These are phyloP conservation scores for Urocolius indicus DNA, from an alignment of 2,113 vertebrate genomes.

Conservation along the genomic window DNA sequence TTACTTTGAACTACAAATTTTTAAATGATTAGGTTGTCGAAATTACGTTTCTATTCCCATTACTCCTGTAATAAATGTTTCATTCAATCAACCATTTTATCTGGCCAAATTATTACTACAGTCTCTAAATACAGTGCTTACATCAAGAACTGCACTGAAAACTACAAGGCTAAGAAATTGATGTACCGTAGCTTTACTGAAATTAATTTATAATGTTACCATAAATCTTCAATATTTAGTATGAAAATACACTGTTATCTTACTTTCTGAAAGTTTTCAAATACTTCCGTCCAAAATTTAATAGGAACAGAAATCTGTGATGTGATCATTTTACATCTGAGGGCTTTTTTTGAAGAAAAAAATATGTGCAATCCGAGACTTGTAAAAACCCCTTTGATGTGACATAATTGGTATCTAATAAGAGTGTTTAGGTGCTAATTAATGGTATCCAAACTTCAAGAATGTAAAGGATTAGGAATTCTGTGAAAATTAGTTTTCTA, in stretches of 20 bases:
- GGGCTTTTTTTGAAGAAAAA: not conserved
- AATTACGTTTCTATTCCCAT: not conserved
- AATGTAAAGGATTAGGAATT: not conserved
- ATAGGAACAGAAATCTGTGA: not conserved
- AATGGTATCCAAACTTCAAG: not conserved
- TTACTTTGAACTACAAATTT: not conserved
- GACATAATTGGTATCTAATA: not conserved
- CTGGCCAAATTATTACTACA: not conserved
- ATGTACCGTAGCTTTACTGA: not conserved
- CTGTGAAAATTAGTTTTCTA: not conserved
- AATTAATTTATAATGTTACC: not conserved
- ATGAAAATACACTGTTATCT: not conserved
- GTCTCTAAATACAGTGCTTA: not conserved
- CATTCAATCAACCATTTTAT: not conserved
- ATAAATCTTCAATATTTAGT: conserved; percentile 36
- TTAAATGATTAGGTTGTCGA: not conserved
- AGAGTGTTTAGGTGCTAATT: not conserved
- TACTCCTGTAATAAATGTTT: not conserved
- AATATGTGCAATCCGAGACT: not conserved
- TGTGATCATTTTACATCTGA: not conserved
- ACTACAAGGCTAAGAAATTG: not conserved
- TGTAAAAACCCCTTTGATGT: not conserved
- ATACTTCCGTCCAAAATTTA: not conserved
- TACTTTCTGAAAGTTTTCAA: not conserved
- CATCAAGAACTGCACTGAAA: not conserved